Percentiles rank a stretch among this genome's conserved stretches.
These are phyloP conservation scores for Synchiropus splendidus DNA, from an alignment of 2,113 vertebrate species.

Conservation along the genomic window DNA sequence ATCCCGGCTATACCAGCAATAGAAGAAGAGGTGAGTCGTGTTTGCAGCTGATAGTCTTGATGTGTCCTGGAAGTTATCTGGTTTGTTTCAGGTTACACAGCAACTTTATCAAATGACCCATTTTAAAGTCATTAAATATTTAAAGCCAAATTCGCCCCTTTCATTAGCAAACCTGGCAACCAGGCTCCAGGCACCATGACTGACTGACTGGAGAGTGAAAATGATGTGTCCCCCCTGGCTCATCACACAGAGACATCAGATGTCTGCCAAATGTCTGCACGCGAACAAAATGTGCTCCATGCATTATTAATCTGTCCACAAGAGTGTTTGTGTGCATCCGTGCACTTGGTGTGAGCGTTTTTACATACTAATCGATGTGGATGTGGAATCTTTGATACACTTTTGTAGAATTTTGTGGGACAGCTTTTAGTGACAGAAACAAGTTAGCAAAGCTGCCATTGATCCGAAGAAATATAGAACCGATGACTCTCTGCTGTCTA, in stretches of 20 bases:
- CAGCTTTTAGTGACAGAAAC: too few relatives aligned
- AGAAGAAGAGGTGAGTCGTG: too few relatives aligned
- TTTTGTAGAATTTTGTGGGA: too few relatives aligned
- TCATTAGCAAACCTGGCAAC: constrained; percentile 39
- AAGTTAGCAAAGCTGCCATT: too few relatives aligned
- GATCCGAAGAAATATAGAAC: too few relatives aligned
- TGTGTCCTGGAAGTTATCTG: too few relatives aligned
- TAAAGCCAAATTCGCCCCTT: constrained; percentile 17
- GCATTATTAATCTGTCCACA: constrained; percentile 41
- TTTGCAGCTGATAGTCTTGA: background rate
- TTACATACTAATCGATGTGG: too few relatives aligned
- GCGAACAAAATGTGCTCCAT: constrained; percentile 40
- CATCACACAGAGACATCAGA: constrained; percentile 35
- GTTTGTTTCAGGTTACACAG: too few relatives aligned
- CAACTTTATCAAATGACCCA: constrained; percentile 2
- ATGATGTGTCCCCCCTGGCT: constrained; percentile 41
- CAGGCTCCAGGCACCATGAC: constrained; percentile 16
- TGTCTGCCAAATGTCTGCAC: constrained; percentile 45
- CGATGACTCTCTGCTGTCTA: too few relatives aligned
- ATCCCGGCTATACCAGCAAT: too few relatives aligned
- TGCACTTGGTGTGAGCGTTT: background rate
- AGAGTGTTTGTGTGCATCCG: background rate
- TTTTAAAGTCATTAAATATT: constrained; percentile 20
- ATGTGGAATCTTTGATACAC: too few relatives aligned
- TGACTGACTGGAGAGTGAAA: constrained; percentile 30